Percentiles rank a stretch among this genome's conserved stretches.
Evolutionary conservation across 2,113 vertebrate genomes (phyloP).

Genomic region (Calyptomena viridis): DNA sequence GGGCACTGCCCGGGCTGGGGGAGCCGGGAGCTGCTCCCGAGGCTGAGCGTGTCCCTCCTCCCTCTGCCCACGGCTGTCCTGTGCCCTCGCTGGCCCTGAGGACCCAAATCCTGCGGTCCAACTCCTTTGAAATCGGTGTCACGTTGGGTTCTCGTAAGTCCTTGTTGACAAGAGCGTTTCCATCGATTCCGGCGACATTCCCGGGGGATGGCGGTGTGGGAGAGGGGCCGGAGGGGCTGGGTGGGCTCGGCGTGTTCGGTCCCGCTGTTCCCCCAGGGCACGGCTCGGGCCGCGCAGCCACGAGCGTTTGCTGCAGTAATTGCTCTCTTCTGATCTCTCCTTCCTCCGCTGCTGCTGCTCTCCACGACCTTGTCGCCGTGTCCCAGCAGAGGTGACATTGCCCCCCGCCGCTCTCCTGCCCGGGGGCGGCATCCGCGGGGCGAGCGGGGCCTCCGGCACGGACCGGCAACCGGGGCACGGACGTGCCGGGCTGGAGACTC

Average conservation of each 20-base stretch:
- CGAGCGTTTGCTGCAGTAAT: neutral
- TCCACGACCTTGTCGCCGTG: neutral
- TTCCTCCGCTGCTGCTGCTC: neutral
- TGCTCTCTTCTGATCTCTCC: neutral
- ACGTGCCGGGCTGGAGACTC: neutral
- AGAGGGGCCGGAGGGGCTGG: neutral
- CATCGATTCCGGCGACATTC: neutral
- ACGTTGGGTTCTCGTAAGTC: constrained; percentile 26
- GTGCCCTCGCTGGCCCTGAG: neutral
- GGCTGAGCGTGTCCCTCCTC: neutral
- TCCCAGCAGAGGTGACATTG: neutral
- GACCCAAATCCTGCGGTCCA: constrained; percentile 45
- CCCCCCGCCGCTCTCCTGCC: fast-evolving
- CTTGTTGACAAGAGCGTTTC: constrained; percentile 56
- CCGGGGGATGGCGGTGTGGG: neutral
- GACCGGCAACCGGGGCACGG: neutral
- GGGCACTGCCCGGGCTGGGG: neutral
- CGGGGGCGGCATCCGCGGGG: neutral
- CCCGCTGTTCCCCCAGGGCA: too few relatives aligned
- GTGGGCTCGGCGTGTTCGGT: too few relatives aligned
- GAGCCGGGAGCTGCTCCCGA: too few relatives aligned
- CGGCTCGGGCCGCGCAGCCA: fast-evolving
- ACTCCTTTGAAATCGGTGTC: constrained; percentile 44
- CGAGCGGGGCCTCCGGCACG: neutral
- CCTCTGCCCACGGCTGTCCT: too few relatives aligned